Base-by-base conservation (phyloP, 2,888 invertebrate genomes). In the Bugula neritina region DNA sequence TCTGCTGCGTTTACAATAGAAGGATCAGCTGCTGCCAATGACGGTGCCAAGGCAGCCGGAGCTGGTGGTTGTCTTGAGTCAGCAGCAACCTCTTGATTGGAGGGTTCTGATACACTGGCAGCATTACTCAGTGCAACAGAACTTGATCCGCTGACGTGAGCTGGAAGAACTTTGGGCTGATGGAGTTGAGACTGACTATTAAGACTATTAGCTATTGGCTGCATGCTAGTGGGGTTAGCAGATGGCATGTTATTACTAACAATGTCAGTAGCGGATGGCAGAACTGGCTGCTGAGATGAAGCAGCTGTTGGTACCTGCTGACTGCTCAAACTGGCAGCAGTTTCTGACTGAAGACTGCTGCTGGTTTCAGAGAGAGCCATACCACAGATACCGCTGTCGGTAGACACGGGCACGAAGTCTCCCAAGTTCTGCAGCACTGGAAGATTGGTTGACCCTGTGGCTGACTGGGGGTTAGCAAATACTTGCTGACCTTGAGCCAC, bases 181-280 rank as follows among this genome's bases (percentile, higher is more conserved):
- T 43, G 43, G 43, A 10, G 5, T 43, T 10, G 43, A 43, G 43
- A 43, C 17, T 43, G 43, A 43, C 43, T 43, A 63, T 5, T n/a
- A 63, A 31, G 57, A 57, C 57, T 57, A 63, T 5, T n/a, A 63
- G 63, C 63, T 17, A 21, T 31, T 34, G 63, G 27, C n/a, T 31
- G 63, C 63, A 63, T 63, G 63, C 63, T 63, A 63, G 63, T 31
- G 3, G 31, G 5, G 63, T 63, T 63, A 63, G 63, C 2, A 13
- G 43, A 17, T 43, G 43, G 43, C 17, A 43, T 43, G 63, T 27
- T 31, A 63, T 25, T 29, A 31, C 27, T 63, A 63, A 63, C 70
- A 70, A 31, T 5, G 54, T 43, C 70, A 43, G 52, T 29, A 31
- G 58, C 58, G n/a, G 58, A 23, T 29, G 35, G 43, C 52, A 35